Base-by-base conservation (phyloP, 2,797 vertebrate species). In the Danio choprae region DNA sequence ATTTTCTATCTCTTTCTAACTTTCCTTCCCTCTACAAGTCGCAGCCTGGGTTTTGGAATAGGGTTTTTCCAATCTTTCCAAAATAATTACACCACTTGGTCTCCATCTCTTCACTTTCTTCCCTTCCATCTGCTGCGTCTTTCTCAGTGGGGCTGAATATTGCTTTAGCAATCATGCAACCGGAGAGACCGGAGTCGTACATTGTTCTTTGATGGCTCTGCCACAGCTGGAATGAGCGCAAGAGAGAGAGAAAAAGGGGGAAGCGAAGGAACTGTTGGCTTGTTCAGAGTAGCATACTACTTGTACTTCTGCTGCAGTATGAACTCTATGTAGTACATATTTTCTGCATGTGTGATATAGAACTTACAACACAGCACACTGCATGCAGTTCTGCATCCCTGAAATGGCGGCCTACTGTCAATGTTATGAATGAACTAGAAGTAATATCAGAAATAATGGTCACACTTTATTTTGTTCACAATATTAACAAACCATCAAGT, bases 31-130 rank as follows among this genome's bases (percentile, higher is more conserved):
- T 48, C 76, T 81, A 56, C 78, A 73, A 75, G 41, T 50, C 68
- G 4, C 65, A 72, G 73, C 79, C 73, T 60, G 71, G 77, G 74
- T 82, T 80, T 58, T 62, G 36, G 75, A 74, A 73, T 43, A 81
- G 79, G 70, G 71, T 75, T 83, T 83, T 86, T 77, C 83, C 75
- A 85, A 86, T 87, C 65, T 85, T 81, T 87, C 64, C 63, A 70
- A 79, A 82, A 83, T 77, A 87, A 82, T 82, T 76, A 85, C 70
- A 83, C 41, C 67, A 60, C 76, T 50, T 51, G 74, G 51, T 80
- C 67, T 84, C 70, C 68, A 72, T 74, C 64, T 78, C 62, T 60
- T 58, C 44, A 20, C 67, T 59, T 40, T 69, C 16, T 46, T 46
- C 44, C 48, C 72, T 74, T 64, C 68, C 55, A 70, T 72, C 56